A percentile compares a stretch with the other conserved stretches of the same genome.
These are phyloP conservation scores for Zoanthus gigantus DNA, from an alignment of 92 coral and sea anemone genomes.

Conservation along the genomic window DNA sequence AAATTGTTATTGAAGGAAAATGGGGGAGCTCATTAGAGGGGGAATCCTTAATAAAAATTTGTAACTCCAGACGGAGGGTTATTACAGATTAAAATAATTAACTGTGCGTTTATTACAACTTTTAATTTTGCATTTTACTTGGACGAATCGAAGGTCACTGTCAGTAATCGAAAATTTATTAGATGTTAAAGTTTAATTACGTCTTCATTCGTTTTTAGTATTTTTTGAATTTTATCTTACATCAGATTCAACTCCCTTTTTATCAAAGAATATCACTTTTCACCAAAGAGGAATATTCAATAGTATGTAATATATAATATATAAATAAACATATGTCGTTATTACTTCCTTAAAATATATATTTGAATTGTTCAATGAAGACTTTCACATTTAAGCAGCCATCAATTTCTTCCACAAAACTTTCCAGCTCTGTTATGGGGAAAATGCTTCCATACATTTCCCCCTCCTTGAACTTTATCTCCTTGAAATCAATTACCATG, in stretches of 20 bases:
- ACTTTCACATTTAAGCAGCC: background rate
- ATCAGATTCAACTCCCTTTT: no score
- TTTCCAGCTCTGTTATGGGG: background rate
- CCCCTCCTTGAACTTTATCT: background rate
- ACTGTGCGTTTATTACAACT: background rate
- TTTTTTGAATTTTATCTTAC: no score
- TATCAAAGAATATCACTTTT: no score
- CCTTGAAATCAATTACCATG: background rate
- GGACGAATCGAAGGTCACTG: background rate
- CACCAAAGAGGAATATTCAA: background rate
- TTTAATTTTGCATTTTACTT: background rate
- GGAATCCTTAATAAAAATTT: no score
- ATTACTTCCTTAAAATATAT: background rate
- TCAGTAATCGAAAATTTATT: no score
- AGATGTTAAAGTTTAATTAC: background rate
- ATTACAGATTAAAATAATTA: no score
- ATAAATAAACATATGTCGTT: background rate
- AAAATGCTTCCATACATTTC: constrained; percentile 2
- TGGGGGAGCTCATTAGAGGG: no score
- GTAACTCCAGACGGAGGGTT: no score
- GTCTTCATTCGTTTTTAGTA: background rate
- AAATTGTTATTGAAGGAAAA: no score
- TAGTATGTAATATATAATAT: background rate
- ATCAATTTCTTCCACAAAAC: background rate
- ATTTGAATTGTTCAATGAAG: background rate